Percentiles rank a stretch among this genome's conserved stretches.
These are phyloP conservation scores for Salmo trutta DNA, from an alignment of 2,797 vertebrate species.

Conservation along the genomic window DNA sequence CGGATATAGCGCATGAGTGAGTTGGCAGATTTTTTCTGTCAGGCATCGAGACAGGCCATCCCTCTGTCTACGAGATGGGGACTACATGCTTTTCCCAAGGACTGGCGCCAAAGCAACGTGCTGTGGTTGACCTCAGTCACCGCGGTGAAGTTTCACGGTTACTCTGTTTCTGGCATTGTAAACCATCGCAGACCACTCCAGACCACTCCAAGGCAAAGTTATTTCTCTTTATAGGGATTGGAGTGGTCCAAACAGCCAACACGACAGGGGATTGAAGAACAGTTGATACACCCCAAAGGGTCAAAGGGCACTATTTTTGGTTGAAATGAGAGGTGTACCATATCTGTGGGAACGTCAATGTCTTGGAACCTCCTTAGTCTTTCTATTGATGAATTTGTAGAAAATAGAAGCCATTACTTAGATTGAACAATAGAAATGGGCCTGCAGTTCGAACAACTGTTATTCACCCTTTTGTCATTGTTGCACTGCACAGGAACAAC, in stretches of 20 bases:
- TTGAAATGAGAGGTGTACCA: neutral
- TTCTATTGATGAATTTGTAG: neutral
- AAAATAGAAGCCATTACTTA: neutral
- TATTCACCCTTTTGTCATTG: neutral
- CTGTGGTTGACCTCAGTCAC: neutral
- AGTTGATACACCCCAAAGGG: neutral
- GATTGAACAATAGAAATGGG: neutral
- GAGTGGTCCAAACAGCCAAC: neutral
- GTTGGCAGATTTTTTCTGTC: neutral
- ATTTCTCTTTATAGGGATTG: neutral
- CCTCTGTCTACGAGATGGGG: neutral
- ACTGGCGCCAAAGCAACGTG: neutral
- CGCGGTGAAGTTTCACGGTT: neutral
- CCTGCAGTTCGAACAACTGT: neutral
- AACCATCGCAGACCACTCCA: neutral
- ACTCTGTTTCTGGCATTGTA: neutral
- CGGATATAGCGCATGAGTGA: neutral
- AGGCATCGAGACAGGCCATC: neutral
- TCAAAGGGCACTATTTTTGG: neutral
- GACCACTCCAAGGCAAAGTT: neutral
- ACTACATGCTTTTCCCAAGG: neutral
- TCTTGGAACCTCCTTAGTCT: neutral
- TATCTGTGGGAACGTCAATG: neutral
- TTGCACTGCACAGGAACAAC: neutral
- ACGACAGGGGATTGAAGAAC: neutral